phyloP scores from a whole-genome alignment of 2,113 vertebrate species.

The Dunckerocampus dactyliophorus region DNA sequence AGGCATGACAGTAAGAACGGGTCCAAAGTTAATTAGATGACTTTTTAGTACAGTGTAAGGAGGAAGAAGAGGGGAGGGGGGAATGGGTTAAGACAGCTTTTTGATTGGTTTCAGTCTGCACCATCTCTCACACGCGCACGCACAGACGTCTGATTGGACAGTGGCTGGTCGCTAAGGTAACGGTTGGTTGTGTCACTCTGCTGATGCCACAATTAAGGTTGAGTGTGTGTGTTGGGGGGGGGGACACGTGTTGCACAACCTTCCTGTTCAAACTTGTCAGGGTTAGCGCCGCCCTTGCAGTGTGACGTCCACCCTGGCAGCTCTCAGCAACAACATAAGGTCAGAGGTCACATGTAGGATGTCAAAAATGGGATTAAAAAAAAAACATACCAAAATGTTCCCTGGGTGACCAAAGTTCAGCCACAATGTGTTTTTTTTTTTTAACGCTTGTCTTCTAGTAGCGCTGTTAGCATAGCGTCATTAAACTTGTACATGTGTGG shows the following conservation, averaged over 20 bases:
- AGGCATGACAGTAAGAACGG: constrained; percentile 42
- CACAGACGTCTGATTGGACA: constrained; percentile 55
- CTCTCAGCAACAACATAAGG: constrained; percentile 18
- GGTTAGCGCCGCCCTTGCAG: no score
- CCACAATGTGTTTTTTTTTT: no score
- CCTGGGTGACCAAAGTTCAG: no score
- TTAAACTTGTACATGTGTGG: no score
- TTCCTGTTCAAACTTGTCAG: no score
- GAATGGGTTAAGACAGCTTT: constrained; percentile 16
- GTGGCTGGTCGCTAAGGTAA: constrained; percentile 63
- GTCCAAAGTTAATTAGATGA: constrained; percentile 17
- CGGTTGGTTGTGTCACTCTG: constrained; percentile 22
- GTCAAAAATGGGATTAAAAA: constrained; percentile 6
- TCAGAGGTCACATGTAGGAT: constrained; percentile 32
- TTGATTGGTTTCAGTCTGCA: constrained; percentile 12
- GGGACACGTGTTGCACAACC: no score
- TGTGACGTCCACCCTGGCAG: no score
- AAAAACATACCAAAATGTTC: no score
- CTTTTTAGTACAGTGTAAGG: constrained; percentile 37
- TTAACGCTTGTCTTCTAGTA: no score
- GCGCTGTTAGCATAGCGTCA: no score
- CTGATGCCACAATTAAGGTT: constrained; percentile 5
- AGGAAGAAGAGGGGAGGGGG: background rate
- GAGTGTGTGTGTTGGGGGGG: background rate
- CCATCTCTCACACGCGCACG: constrained; percentile 32